phyloP scores from a whole-genome alignment of 2,888 invertebrate genomes.

The Hirtodrosophila confusa region DNA sequence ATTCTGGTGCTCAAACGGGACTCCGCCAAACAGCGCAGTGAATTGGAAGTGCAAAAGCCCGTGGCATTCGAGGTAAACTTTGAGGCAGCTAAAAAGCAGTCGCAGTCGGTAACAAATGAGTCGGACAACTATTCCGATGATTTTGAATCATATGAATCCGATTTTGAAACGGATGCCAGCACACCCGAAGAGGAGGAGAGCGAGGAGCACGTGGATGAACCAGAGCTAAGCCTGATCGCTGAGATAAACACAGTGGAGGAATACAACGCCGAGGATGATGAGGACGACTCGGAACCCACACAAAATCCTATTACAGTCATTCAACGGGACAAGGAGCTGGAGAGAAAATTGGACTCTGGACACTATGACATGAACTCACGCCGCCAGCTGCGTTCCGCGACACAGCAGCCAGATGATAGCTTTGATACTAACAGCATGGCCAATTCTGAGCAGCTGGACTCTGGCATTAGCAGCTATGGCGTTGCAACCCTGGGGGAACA shows the following conservation, averaged over 20 bases:
- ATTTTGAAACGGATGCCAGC: constrained; percentile 84
- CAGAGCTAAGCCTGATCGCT: neutral
- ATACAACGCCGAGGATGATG: constrained; percentile 45
- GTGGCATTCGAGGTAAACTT: constrained; percentile 83
- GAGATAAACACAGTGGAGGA: neutral
- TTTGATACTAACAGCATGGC: constrained; percentile 77
- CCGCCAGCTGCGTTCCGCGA: constrained; percentile 42
- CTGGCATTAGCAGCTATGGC: constrained; percentile 81
- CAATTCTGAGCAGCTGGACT: constrained; percentile 82
- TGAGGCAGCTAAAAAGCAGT: constrained; percentile 37
- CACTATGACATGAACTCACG: constrained; percentile 85
- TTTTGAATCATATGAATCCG: constrained; percentile 86
- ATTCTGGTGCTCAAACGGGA: constrained; percentile 74
- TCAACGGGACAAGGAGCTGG: constrained; percentile 84
- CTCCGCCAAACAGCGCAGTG: constrained; percentile 63
- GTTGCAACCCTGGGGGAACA: constrained; percentile 16
- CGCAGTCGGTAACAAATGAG: constrained; percentile 35
- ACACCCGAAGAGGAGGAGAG: constrained; percentile 52
- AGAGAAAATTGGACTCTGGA: constrained; percentile 86
- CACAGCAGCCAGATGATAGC: constrained; percentile 70
- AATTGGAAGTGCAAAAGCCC: constrained; percentile 61
- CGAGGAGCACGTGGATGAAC: constrained; percentile 17
- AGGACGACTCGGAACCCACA: constrained; percentile 80
- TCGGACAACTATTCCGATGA: constrained; percentile 85
- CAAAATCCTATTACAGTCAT: constrained; percentile 82